A percentile compares a stretch with the other conserved stretches of the same genome.
phyloP scores from a whole-genome alignment of 2,113 vertebrate genomes.

The Nansenia antarctica region DNA sequence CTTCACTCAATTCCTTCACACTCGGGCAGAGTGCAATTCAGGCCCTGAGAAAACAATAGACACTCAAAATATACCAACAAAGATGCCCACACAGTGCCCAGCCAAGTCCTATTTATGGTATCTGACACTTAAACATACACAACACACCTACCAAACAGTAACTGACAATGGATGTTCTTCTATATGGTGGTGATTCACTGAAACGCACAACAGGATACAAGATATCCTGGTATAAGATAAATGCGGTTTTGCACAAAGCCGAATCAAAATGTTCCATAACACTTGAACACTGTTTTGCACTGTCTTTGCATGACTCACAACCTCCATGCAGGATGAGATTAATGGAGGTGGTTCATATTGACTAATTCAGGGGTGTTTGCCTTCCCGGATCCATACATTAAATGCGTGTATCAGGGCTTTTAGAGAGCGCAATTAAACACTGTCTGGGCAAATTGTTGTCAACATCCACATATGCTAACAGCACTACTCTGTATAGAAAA shows the following conservation, averaged over 20 bases:
- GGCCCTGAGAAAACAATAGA: neutral
- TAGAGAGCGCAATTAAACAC: neutral
- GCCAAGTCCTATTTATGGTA: no score
- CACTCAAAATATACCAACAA: no score
- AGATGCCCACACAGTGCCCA: no score
- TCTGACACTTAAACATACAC: no score
- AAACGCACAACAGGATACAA: no score
- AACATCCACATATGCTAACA: neutral
- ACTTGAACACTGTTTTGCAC: no score
- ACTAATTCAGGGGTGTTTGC: neutral
- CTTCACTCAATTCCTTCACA: neutral
- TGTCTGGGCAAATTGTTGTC: neutral
- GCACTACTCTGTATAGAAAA: neutral
- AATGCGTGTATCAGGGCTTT: neutral
- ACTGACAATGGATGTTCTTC: no score
- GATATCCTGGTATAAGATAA: no score
- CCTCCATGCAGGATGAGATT: neutral
- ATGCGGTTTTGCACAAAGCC: no score
- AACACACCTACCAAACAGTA: no score
- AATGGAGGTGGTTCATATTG: neutral
- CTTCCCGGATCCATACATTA: neutral
- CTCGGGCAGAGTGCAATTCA: neutral
- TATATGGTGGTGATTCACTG: no score
- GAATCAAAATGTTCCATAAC: no score
- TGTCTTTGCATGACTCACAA: neutral